These are phyloP conservation scores for Arrhamphus sclerolepis DNA, from an alignment of 2,797 vertebrate genomes.

Conservation along the genomic window DNA sequence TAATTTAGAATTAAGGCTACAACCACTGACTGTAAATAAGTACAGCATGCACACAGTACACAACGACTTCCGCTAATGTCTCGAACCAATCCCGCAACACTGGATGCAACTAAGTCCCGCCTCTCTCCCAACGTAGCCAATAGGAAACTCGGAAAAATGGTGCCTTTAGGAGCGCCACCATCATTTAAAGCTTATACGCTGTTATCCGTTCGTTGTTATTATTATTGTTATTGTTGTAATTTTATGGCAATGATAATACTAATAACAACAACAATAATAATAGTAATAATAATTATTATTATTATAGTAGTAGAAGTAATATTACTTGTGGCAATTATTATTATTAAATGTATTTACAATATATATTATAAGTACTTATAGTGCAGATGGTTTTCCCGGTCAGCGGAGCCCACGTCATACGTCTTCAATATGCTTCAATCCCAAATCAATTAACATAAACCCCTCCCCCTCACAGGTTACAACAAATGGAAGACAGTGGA, in stretches of 20 bases:
- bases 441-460: slow-evolving; percentile 1
- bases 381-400: neutral
- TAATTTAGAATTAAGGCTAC: slow-evolving; percentile 16
- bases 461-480: slow-evolving; percentile 32
- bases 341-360: too few species aligned
- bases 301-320: too few species aligned
- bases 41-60: neutral
- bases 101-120: slow-evolving; percentile 4
- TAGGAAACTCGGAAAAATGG: neutral
- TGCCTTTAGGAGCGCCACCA: neutral
- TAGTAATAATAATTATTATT: too few species aligned
- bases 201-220: too few species aligned
- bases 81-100: slow-evolving; percentile 30
- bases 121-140: slow-evolving; percentile 30
- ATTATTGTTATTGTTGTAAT: too few species aligned
- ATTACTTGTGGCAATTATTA: too few species aligned
- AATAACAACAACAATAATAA: too few species aligned
- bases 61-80: slow-evolving; percentile 40
- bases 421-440: neutral
- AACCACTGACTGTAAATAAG: neutral
- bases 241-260: too few species aligned
- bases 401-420: neutral
- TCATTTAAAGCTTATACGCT: too few species aligned
- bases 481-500: slow-evolving; percentile 56
- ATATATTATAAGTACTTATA: neutral